Base-by-base conservation (phyloP, 2,888 invertebrate genomes). In the Biston stratarius region DNA sequence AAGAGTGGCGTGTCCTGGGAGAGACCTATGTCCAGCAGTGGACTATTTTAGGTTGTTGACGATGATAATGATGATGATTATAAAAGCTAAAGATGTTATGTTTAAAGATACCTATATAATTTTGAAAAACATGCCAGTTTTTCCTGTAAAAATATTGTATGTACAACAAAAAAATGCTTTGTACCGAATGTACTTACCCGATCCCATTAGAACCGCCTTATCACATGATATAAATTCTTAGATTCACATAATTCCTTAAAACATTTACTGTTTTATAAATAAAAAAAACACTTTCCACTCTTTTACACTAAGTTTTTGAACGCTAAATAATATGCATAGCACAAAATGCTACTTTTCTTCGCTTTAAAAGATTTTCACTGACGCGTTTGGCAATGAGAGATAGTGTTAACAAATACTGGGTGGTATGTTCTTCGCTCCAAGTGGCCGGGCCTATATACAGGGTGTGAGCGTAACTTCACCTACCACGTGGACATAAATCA, bases 141-240 rank as follows among this genome's bases (percentile, higher is more conserved):
- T 38, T 9, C 38, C 6, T 8, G 38, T 8, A 38, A 38, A 44
- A 44, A 24, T 24, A 3, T 24, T 44, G 6, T n/a, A 44, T 44
- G 6, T n/a, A 44, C 44, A 5, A 44, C 44, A n/a, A 44, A 5
- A 44, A n/a, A 6, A n/a, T n/a, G 12, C 6, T n/a, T 44, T 44
- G 44, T 44, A n/a, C n/a, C 11, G n/a, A 44, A 14, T 33, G 15
- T 47, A 81, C 86, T 80, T 51, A 87, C 87, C 85, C 68, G 80
- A 73, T 80, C 83, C 88, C 89, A 89, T 89, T 80, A 84, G 80
- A 74, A 72, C 62, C 64, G 61, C 70, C 72, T 77, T 69, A 72
- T 79, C 79, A 83, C 86, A 84, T 88, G 74, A 81, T 85, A 77
- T 72, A 74, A 74, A 64, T 70, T 76, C 74, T 78, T 75, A 74